Base-by-base conservation (phyloP, 2,888 invertebrate genomes). In the Shargacucullia verbasci region DNA sequence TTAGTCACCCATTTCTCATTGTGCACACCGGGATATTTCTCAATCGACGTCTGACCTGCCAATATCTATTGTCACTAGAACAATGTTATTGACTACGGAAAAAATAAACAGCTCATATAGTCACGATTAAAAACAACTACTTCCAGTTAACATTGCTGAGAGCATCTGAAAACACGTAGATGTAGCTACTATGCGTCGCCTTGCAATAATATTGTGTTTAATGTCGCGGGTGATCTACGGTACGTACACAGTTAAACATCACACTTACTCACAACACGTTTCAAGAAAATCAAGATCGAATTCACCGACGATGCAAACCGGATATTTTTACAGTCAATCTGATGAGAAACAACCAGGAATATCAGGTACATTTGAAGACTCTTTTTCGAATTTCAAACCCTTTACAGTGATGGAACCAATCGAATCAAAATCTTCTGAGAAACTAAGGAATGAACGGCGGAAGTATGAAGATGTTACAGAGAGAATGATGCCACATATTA, bases 71-170 rank as follows among this genome's bases (percentile, higher is more conserved):
- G 91, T 91, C 65, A 71, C 45, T 55, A 70, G 80, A 84, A 88
- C 90, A 90, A 88, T 89, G 82, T 80, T 70, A 61, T 73, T 72
- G 67, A 69, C 63, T 58, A 59, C 67, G 70, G 70, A 73, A 79
- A 80, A 80, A 83, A 82, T 82, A 86, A 87, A 87, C 87, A 86
- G 81, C 80, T 83, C 79, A 88, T 90, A 92, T 85, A 91, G 87
- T 84, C 85, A 83, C 72, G 70, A 80, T 82, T 81, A 74, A 78
- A 63, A 77, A 80, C 79, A 70, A 73, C 53, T 66, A 80, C 74
- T 86, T 86, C 81, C 91, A 92, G 90, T 91, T 75, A 62, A 74
- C 61, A 55, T 73, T 62, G 54, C 50, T 50, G 50, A 69, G 69
- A 63, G 70, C 60, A 58, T 52, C 68, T 43, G 76, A 62, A 78